A percentile compares a stretch with the other conserved stretches of the same genome.
Evolutionary conservation across 2,113 vertebrate species (phyloP).

Genomic region (Rhinoptilus africanus): DNA sequence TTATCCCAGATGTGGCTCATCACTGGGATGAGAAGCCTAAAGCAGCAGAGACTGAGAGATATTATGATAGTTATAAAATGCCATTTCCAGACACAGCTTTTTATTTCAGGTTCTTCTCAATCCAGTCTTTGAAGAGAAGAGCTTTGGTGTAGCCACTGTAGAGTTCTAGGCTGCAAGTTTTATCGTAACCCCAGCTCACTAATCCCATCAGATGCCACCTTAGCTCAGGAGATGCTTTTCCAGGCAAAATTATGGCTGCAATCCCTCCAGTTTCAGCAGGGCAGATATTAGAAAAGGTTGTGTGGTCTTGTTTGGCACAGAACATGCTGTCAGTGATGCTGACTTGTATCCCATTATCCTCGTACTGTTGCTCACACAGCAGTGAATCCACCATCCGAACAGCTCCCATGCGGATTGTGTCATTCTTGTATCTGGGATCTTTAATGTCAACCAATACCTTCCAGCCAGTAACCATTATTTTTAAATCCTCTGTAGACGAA

Average conservation of each 20-base stretch:
- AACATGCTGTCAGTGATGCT: conserved; percentile 97
- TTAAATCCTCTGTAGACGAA: conserved; percentile 65
- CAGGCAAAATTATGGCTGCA: conserved; percentile 79
- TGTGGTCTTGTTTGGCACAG: conserved; percentile 82
- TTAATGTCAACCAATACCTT: conserved; percentile 77
- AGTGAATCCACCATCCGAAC: conserved; percentile 86
- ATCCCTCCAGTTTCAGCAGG: conserved; percentile 95
- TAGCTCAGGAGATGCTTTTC: conserved; percentile 65
- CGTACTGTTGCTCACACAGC: conserved; percentile 92
- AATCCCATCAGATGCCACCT: conserved; percentile 91
- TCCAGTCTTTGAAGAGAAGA: conserved; percentile 92
- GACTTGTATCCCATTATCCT: conserved; percentile 84
- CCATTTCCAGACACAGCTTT: background rate
- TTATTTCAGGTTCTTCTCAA: conserved; percentile 93
- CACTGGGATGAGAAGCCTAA: conserved; percentile 51
- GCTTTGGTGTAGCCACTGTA: conserved; percentile 90
- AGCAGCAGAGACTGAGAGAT: conserved; percentile 4
- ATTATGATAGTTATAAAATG: background rate
- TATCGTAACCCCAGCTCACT: conserved; percentile 96
- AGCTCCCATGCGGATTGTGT: conserved; percentile 81
- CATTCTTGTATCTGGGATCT: conserved; percentile 71
- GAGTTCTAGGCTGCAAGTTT: conserved; percentile 85
- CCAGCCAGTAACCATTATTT: conserved; percentile 89
- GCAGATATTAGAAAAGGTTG: conserved; percentile 85
- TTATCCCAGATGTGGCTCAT: background rate